phyloP scores from a whole-genome alignment of 2,113 vertebrate species.

The Neoarius graeffei region DNA sequence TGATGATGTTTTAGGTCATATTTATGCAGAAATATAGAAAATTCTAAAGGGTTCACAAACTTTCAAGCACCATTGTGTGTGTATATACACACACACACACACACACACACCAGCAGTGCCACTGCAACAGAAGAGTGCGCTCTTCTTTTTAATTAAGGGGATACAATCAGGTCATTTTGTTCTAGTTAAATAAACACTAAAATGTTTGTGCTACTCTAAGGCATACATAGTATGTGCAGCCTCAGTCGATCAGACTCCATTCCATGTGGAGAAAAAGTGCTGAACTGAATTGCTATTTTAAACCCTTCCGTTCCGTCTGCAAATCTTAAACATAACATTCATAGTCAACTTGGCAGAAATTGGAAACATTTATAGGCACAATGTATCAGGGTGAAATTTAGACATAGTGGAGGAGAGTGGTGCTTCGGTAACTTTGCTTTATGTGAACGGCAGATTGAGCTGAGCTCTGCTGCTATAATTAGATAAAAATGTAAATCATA shows the following conservation, averaged over 20 bases:
- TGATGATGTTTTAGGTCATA: too few relatives aligned
- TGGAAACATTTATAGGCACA: not conserved
- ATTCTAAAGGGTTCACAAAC: too few relatives aligned
- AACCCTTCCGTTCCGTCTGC: not conserved
- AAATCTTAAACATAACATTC: not conserved
- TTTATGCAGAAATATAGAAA: too few relatives aligned
- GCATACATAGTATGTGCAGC: not conserved
- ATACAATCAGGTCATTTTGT: not conserved
- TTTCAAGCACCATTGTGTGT: too few relatives aligned
- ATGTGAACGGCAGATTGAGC: conserved; percentile 12
- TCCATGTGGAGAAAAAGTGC: conserved; percentile 1
- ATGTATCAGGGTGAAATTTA: not conserved
- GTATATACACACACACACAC: too few relatives aligned
- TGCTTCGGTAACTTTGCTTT: not conserved
- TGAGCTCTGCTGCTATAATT: conserved; percentile 11
- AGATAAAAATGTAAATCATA: conserved; percentile 15
- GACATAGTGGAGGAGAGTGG: not conserved
- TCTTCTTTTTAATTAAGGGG: not conserved
- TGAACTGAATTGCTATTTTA: conserved; percentile 25
- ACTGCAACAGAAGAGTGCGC: not conserved
- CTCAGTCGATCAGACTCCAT: not conserved
- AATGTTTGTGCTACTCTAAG: not conserved
- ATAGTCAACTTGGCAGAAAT: not conserved
- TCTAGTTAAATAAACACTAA: not conserved
- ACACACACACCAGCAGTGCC: not conserved